Evolutionary conservation across 2,888 invertebrate genomes (phyloP).

Genomic region (Oscheius sp.): DNA sequence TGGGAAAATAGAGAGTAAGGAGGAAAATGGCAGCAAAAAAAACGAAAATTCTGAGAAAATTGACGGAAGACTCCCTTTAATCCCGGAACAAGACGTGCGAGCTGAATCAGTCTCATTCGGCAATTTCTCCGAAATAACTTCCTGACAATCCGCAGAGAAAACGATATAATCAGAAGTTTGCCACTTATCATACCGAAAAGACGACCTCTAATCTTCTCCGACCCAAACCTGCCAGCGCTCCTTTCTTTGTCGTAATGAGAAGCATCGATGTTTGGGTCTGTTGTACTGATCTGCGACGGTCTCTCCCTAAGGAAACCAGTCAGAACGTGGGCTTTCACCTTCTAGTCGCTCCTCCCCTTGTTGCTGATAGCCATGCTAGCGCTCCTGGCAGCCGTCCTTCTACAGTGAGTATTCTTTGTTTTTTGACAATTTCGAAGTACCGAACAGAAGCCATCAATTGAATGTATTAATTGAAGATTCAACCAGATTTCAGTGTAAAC

Average conservation of each 20-base stretch:
- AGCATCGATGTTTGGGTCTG: constrained; percentile 15
- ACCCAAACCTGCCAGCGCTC: constrained; percentile 15
- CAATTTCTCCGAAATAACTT: too few species aligned
- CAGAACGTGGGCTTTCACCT: constrained; percentile 34
- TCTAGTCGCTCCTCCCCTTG: constrained; percentile 30
- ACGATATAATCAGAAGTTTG: background rate
- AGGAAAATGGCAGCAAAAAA: too few species aligned
- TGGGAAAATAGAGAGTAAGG: too few species aligned
- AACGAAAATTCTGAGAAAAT: too few species aligned
- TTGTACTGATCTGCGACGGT: constrained; percentile 30
- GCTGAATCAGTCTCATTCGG: too few species aligned
- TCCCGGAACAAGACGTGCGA: too few species aligned
- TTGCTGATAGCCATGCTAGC: constrained; percentile 33
- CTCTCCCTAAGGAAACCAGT: constrained; percentile 31
- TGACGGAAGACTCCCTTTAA: too few species aligned
- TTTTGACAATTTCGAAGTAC: background rate
- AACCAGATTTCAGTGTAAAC: background rate
- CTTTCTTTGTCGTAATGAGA: constrained; percentile 23
- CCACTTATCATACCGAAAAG: background rate
- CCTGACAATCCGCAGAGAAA: too few species aligned
- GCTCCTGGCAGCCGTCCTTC: constrained; percentile 21
- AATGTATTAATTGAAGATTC: background rate
- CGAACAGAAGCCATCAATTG: background rate
- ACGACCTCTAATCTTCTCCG: too few species aligned
- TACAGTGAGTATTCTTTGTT: constrained; percentile 9